Evolutionary conservation across 2,888 invertebrate species (phyloP), one percentile per base, ranked within the genome.

Genomic region (Candidula unifasciata): DNA sequence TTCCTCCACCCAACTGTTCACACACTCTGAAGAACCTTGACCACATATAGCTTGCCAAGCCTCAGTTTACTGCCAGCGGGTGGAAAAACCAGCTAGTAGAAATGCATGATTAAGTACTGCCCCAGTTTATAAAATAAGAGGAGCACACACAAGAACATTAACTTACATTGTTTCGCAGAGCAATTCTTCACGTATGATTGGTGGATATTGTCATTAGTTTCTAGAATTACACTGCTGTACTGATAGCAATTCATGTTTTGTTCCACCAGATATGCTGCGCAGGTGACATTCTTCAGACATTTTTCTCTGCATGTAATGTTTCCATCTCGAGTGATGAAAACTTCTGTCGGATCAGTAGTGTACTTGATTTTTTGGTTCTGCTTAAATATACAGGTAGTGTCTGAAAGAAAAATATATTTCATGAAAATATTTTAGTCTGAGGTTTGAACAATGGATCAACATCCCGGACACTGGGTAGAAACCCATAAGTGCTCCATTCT

Each of bases 141-240:
- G 6, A 44, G 44, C 13, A 44, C 2, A 10, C 30, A 6, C 30
- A 1, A 60, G 21, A 54, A n/a, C n/a, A 27, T 54, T 8, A 18
- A 33, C 80, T 80, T 80, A 80, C 80, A 33, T 54, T 68, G 69
- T 27, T 66, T 69, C n/a, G 44, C 24, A 6, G 54, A 27, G 54
- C 80, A 80, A 68, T 54, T 69, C 24, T 80, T 80, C 27, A 52
- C 69, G 33, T 69, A 80, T 3, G 80, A 77, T 60, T 77, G 35
- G 33, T 77, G 60, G 18, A 5, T n/a, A 16, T 60, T 60, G 16
- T 57, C 37, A 3, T 8, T 60, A 60, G 77, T 21, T 37, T 21
- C 64, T 13, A 52, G 60, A 18, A 66, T 10, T 5, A 66, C 8
- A 30, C 21, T 57, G 13, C 37, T 64, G 44, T 76, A 60, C 27